Evolutionary conservation across 1,140 invertebrate genomes (phyloP), one percentile per base, ranked within the genome.

Genomic region (Drosophila pseudoobscura): DNA sequence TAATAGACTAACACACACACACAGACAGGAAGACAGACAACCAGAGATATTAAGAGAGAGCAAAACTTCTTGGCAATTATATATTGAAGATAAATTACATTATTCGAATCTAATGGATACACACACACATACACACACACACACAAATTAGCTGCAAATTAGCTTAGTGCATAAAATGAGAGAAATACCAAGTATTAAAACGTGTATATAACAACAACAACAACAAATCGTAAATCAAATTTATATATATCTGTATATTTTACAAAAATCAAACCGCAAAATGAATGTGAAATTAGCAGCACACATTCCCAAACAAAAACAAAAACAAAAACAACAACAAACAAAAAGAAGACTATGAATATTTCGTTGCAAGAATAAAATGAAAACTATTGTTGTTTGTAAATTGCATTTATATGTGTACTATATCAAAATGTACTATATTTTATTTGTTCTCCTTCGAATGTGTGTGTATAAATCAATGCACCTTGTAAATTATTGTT

Each of bases 401-500:
- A 78, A 83, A 82, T 64, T 80, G 82, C 69, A 87, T 80, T 82
- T 77, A 77, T 69, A 45, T n/a, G 46, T 51, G 11, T 45, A 54
- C 11, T 39, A 39, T 39, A 39, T 39, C 35, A 39, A 39, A 39
- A 39, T 39, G 35, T 39, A 35, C 3, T 45, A 75, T 56, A 69
- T 69, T 74, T 78, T 64, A 60, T 76, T 80, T 71, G 80, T 80
- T 80, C 73, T 74, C 58, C 54, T 75, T 78, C 56, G 57, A 73
- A 39, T 39, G 35, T 56, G 65, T 80, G 35, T 56, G 65, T 80
- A 80, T 80, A 80, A 68, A 71, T 62, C 56, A 76, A 73, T 70
- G 82, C 83, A 87, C 82, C 55, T 55, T 88, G 83, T 87, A 88
- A 59, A 87, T 78, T 71, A 88, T 87, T 82, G 82, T 87, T 87